Base-by-base conservation (phyloP, 2,797 vertebrate species). In the Galago senegalensis region DNA sequence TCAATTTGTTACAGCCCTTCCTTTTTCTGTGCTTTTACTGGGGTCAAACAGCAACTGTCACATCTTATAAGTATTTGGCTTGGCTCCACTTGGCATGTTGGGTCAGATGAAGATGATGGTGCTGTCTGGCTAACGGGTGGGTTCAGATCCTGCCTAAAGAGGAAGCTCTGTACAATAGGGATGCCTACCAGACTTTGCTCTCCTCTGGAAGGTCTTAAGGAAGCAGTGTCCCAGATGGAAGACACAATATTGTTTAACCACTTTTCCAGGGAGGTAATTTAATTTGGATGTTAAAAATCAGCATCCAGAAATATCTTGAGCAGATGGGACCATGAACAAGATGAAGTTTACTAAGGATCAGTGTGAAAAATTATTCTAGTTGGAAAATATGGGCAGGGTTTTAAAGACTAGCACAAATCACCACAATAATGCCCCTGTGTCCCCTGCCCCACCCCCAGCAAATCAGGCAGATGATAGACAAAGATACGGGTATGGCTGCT, bases 281-380 rank as follows among this genome's bases (percentile, higher is more conserved):
- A 86, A 86, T 70, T 87, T 77, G 21, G 49, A 65, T 89, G 67
- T 90, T 58, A 84, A 10, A 10, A 93, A 43, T 86, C 34, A 53
- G 34, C 16, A 86, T 56, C 46, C 17, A 82, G 13, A 37, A 83
- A 77, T 43, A 31, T 76, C 31, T 83, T 69, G 40, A 69, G 53
- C 76, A 76, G 53, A 46, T 67, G 46, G 31, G 27, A 63, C 61
- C 60, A 58, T 56, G 84, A 91, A 86, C 27, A 72, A 86, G 75
- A 63, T 87, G 49, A 81, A 73, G 37, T 94, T 95, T 69, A 61
- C 56, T 89, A 25, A 90, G 56, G 25, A 87, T 83, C 70, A 58
- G 2, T 89, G 12, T 88, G 58, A 72, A 72, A 46, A 43, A 43
- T 23, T n/a, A 17, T 10, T 83, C 1, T 23, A 79, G 34, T 92